A percentile compares a stretch with the other conserved stretches of the same genome.
Evolutionary conservation across 2,888 invertebrate genomes (phyloP).

Genomic region (Notodonta dromedarius): DNA sequence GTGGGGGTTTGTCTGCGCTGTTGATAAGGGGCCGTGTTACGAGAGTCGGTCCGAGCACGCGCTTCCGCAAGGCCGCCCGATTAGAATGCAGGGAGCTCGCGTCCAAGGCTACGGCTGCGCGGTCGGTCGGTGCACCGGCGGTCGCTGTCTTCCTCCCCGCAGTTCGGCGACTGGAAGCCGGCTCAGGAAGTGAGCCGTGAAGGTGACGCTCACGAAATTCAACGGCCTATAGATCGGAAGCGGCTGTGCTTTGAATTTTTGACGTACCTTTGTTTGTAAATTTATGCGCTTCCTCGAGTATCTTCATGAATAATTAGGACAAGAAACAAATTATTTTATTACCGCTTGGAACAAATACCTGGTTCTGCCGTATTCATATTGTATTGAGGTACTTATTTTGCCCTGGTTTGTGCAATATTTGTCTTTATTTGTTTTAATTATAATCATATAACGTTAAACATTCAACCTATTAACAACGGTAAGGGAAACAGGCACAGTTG

Average conservation of each 20-base stretch:
- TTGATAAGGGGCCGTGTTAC: slow-evolving; percentile 72
- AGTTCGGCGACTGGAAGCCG: slow-evolving; percentile 65
- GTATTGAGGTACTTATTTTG: slow-evolving; percentile 8
- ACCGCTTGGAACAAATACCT: slow-evolving; percentile 14
- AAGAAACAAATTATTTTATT: slow-evolving; percentile 28
- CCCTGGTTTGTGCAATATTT: neutral
- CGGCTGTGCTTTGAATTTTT: slow-evolving; percentile 77
- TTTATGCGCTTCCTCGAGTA: slow-evolving; percentile 58
- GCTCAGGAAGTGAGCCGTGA: slow-evolving; percentile 74
- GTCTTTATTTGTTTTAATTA: neutral
- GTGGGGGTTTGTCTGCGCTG: slow-evolving; percentile 44
- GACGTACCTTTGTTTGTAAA: slow-evolving; percentile 64
- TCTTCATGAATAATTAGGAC: slow-evolving; percentile 56
- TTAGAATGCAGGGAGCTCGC: slow-evolving; percentile 83
- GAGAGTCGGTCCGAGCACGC: slow-evolving; percentile 74
- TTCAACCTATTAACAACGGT: neutral
- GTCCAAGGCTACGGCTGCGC: slow-evolving; percentile 76
- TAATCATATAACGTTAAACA: neutral
- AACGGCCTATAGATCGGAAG: slow-evolving; percentile 72
- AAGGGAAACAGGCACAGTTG: slow-evolving; percentile 31
- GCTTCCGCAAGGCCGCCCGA: slow-evolving; percentile 82
- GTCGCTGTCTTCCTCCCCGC: slow-evolving; percentile 72
- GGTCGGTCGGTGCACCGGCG: slow-evolving; percentile 79
- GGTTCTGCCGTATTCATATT: slow-evolving; percentile 15
- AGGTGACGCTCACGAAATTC: slow-evolving; percentile 73